phyloP scores from a whole-genome alignment of 1,140 invertebrate genomes.

The Macrobrachium rosenbergii region DNA sequence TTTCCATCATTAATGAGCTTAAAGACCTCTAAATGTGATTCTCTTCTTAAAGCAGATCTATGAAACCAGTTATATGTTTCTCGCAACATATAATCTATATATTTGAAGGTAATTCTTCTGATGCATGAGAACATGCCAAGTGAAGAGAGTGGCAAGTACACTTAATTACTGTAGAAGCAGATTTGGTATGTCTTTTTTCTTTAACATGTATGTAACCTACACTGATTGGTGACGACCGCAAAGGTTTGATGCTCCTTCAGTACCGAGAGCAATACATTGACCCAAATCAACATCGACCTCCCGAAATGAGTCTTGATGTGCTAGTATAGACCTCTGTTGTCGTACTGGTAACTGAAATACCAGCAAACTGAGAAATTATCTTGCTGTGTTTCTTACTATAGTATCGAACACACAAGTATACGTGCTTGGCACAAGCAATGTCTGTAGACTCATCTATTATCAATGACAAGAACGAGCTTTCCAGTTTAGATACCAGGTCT shows the following conservation, averaged over 20 bases:
- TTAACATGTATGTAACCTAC: slow-evolving; percentile 29
- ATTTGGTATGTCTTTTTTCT: slow-evolving; percentile 10
- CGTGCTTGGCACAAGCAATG: slow-evolving; percentile 33
- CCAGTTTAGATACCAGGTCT: slow-evolving; percentile 24
- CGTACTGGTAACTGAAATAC: slow-evolving; percentile 19
- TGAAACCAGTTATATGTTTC: too few species aligned
- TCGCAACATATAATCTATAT: too few species aligned
- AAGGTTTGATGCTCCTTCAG: slow-evolving; percentile 43
- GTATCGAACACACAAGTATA: slow-evolving; percentile 24
- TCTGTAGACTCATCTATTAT: slow-evolving; percentile 34
- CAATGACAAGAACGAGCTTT: slow-evolving; percentile 17
- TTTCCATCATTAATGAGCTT: too few species aligned
- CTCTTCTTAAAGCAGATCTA: too few species aligned
- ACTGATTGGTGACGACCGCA: slow-evolving; percentile 32
- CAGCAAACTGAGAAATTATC: slow-evolving; percentile 28
- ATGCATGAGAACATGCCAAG: too few species aligned
- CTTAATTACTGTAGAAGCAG: slow-evolving; percentile 24
- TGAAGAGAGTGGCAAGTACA: background rate
- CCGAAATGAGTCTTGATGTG: slow-evolving; percentile 31
- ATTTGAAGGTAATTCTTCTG: too few species aligned
- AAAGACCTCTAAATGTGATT: too few species aligned
- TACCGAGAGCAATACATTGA: background rate
- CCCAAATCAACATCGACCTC: slow-evolving; percentile 41
- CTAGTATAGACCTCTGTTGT: slow-evolving; percentile 28
- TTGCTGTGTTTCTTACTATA: slow-evolving; percentile 14